These are phyloP conservation scores for Plecturocebus donacophilus DNA, from an alignment of 2,113 vertebrate species.

Conservation along the genomic window DNA sequence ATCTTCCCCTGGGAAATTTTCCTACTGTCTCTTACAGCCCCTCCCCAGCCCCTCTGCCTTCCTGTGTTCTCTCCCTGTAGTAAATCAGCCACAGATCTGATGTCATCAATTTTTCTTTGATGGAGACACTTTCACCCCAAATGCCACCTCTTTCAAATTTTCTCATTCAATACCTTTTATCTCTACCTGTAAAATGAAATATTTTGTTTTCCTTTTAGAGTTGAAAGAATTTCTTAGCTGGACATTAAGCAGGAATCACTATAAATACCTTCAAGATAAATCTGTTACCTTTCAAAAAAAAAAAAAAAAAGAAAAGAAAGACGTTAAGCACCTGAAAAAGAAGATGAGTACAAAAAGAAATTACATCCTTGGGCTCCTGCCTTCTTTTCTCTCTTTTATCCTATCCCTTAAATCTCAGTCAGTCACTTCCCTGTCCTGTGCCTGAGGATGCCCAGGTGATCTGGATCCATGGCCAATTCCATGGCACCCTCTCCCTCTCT, in stretches of 20 bases:
- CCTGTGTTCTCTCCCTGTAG: neutral
- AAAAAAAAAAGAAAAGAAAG: too few species aligned
- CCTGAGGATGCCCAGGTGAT: neutral
- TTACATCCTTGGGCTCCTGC: neutral
- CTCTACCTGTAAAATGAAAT: neutral
- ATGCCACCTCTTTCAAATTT: neutral
- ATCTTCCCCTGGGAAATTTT: neutral
- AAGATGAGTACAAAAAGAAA: neutral
- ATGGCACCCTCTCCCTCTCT: neutral
- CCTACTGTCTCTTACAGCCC: fast-evolving
- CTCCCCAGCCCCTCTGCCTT: neutral
- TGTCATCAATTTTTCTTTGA: neutral
- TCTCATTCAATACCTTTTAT: neutral
- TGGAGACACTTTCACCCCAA: neutral
- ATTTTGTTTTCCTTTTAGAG: neutral
- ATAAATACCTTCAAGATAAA: neutral
- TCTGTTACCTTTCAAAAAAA: too few species aligned
- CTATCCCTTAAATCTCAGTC: neutral
- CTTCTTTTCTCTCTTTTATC: neutral
- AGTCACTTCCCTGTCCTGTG: neutral
- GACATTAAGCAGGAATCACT: neutral
- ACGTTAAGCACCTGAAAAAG: neutral
- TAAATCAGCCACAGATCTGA: neutral
- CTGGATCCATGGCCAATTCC: neutral
- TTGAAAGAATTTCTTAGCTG: neutral